Evolutionary conservation across 2,797 vertebrate genomes (phyloP).

Genomic region (Bucorvus abyssinicus): DNA sequence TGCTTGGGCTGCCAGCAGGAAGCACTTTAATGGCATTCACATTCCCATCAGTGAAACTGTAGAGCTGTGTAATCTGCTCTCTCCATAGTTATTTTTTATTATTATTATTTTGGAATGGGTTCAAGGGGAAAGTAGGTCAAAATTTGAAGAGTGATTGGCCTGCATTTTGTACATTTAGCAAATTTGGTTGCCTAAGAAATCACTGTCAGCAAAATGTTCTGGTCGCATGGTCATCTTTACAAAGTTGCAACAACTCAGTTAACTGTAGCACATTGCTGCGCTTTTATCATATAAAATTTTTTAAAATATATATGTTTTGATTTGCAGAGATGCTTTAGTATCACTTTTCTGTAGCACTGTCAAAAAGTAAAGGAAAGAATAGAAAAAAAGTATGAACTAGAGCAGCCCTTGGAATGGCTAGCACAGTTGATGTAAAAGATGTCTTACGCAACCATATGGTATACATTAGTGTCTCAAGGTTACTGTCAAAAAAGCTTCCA

Average conservation of each 20-base stretch:
- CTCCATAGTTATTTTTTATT: conserved; percentile 65
- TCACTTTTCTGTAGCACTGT: not conserved
- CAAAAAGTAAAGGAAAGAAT: not conserved
- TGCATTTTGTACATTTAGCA: conserved; percentile 59
- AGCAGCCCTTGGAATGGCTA: not conserved
- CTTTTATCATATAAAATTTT: not conserved
- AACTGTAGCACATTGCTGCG: not conserved
- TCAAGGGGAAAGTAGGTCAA: conserved; percentile 71
- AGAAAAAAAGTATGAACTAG: not conserved
- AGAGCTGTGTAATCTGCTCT: conserved; percentile 65
- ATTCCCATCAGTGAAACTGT: conserved; percentile 61
- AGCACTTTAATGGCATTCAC: conserved; percentile 60
- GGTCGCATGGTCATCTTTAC: not conserved
- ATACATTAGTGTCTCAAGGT: not conserved
- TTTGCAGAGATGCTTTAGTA: not conserved
- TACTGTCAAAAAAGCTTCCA: not conserved
- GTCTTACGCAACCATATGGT: not conserved
- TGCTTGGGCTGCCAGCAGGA: conserved; percentile 60
- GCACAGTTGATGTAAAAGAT: not conserved
- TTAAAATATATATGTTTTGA: not conserved
- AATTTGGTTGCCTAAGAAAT: conserved; percentile 56
- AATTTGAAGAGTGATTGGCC: conserved; percentile 48
- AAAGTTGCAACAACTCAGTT: not conserved
- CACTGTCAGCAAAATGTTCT: conserved; percentile 49
- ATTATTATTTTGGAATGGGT: conserved; percentile 53